A percentile compares a stretch with the other conserved stretches of the same genome.
These are phyloP conservation scores for Pachyrhynchus sulphureomaculatus DNA, from an alignment of 1,140 invertebrate species.

Conservation along the genomic window DNA sequence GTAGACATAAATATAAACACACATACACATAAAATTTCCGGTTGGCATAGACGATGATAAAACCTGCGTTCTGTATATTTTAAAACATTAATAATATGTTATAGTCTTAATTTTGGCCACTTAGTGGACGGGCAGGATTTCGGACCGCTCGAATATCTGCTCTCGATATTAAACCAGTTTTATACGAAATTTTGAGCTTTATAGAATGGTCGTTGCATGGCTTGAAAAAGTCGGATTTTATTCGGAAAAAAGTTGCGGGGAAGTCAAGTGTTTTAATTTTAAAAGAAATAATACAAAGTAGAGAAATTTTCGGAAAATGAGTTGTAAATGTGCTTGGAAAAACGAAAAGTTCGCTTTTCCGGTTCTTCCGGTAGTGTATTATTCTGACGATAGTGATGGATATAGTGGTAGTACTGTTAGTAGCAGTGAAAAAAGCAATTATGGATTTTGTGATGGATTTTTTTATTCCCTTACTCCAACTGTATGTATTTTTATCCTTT, in stretches of 20 bases:
- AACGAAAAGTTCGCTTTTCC: conserved; percentile 15
- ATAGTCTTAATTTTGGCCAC: not conserved
- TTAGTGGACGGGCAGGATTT: conserved; percentile 1
- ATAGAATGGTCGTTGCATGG: not conserved
- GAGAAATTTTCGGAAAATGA: conserved; percentile 15
- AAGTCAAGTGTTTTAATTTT: not conserved
- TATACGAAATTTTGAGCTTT: conserved; percentile 2
- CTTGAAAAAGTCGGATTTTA: not conserved
- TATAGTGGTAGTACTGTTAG: no score
- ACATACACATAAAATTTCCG: no score
- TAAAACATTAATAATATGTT: no score
- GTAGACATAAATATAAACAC: no score
- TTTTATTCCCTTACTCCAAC: conserved; percentile 17
- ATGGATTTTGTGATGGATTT: conserved; percentile 26
- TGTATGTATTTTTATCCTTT: not conserved
- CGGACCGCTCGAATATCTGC: conserved; percentile 1
- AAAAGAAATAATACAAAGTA: no score
- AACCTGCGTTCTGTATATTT: no score
- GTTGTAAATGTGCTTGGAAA: conserved; percentile 1
- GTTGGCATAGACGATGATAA: no score
- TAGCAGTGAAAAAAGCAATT: not conserved
- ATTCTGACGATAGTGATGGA: not conserved
- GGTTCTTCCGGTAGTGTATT: not conserved
- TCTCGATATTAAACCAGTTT: conserved; percentile 23
- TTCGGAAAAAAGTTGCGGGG: not conserved